These are phyloP conservation scores for Xanthia togata DNA, from an alignment of 2,888 invertebrate genomes.

Conservation along the genomic window DNA sequence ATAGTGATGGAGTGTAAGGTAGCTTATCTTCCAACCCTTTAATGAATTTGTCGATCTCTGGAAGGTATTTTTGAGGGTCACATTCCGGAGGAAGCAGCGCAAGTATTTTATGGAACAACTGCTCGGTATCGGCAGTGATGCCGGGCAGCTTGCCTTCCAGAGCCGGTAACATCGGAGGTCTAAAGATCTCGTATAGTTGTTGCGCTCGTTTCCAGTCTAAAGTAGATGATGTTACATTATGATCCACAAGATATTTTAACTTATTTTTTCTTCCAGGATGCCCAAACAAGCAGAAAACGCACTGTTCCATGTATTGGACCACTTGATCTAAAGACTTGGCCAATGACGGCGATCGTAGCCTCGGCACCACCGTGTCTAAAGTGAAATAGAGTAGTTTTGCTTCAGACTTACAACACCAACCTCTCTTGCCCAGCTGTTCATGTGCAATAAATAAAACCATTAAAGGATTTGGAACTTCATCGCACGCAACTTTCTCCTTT, in stretches of 20 bases:
- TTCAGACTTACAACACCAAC: constrained; percentile 95
- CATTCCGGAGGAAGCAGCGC: constrained; percentile 92
- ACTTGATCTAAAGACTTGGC: constrained; percentile 92
- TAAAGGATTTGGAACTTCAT: constrained; percentile 93
- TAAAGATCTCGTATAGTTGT: constrained; percentile 95
- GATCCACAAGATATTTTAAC: constrained; percentile 92
- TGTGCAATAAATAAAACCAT: constrained; percentile 95
- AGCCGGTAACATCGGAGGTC: constrained; percentile 94
- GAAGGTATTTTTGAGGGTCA: constrained; percentile 91
- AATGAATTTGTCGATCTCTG: constrained; percentile 92
- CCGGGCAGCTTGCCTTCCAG: constrained; percentile 94
- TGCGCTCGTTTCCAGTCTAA: constrained; percentile 94
- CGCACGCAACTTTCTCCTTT: constrained; percentile 84
- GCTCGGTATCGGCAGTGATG: constrained; percentile 95
- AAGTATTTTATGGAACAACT: constrained; percentile 93
- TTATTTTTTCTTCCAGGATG: constrained; percentile 93
- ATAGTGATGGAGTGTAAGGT: constrained; percentile 87
- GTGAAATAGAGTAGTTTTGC: constrained; percentile 95
- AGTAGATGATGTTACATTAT: constrained; percentile 93
- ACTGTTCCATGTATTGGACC: constrained; percentile 95
- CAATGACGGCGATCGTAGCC: constrained; percentile 92
- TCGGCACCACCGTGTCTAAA: constrained; percentile 93
- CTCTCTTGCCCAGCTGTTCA: constrained; percentile 94
- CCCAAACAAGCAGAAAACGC: constrained; percentile 95
- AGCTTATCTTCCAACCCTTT: constrained; percentile 90